Evolutionary conservation across 2,888 invertebrate genomes (phyloP), one percentile per base, ranked within the genome.

Genomic region (Ormia ochracea): DNA sequence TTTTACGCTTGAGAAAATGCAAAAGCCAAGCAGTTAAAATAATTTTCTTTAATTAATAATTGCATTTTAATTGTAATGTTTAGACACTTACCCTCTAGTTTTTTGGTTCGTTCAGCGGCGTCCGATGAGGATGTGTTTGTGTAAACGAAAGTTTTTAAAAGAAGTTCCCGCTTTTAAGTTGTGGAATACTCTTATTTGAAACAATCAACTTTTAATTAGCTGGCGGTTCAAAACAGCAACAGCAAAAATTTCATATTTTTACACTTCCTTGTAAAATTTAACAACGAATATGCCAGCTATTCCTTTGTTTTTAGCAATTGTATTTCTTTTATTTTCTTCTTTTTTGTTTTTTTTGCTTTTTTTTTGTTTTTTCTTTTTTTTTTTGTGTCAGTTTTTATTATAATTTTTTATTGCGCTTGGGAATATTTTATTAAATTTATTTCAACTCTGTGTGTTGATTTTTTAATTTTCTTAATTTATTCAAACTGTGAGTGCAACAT

Each of bases 241-340:
- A n/a, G 14, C 4, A 38, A 33, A 10, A 45, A 69, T 56, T 68
- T 54, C 28, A 70, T 36, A 52, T 14, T 61, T 38, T 68, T 72
- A 69, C 59, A 78, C 74, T 81, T 81, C 77, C 81, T 81, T 70
- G 54, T 69, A 68, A 48, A 63, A n/a, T 63, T 36, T 70, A 52
- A 33, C 33, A 65, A 58, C 26, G 17, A 54, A 68, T 52, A 14
- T n/a, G n/a, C n/a, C n/a, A n/a, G n/a, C 26, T 41, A 56, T 26
- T 41, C 28, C 28, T 50, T 28, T 70, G 38, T 36, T 23, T 23
- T 9, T 61, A 61, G 10, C 38, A 6, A n/a, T 9, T 33, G 9
- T n/a, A 36, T 38, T 41, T 38, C 28, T 59, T 72, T 26, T 31
- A 33, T 52, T 21, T 59, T 69, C n/a, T n/a, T n/a, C n/a, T n/a